Evolutionary conservation across 1,140 invertebrate species (phyloP), one percentile per base, ranked within the genome.

Genomic region (Bombus waltoni): DNA sequence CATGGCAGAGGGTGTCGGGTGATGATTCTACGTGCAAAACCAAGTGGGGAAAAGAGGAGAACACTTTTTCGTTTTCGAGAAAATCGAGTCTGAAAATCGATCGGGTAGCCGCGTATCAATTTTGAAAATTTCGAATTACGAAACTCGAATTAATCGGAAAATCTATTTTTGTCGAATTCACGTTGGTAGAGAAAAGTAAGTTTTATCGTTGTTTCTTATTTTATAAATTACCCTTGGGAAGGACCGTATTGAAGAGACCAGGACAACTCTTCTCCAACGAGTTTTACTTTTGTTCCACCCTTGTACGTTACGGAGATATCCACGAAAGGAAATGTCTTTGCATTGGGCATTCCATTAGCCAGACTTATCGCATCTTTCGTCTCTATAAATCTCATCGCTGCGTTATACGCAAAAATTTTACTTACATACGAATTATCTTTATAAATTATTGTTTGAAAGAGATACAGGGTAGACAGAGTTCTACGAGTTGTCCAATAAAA

Each of bases 321-420:
- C 89, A 96, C 94, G 90, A 97, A 97, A 0, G 97, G 97, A 93
- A 98, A 98, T 10, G 97, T 96, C 4, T 95, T 92, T 53, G 96
- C 95, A 90, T 98, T 98, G 25, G 97, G 97, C 95, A 97, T 96
- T 3, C 97, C 97, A 78, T 97, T 96, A 0, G 97, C 97, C n/a
- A 98, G 94, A 11, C 96, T 97, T 42, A 98, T 96, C 68, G 96
- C 94, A n/a, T 96, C 95, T 44, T 96, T 96, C 66, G 96, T 95
- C 57, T 96, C 95, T 72, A 95, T 93, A 87, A 96, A 96, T 38
- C 38, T 28, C 1, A 59, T 10, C 1, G 59, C 88, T 89, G 40
- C 9, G 53, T 44, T 2, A 22, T 18, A 76, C 6, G 2, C 28
- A 42, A 72, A 73, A 10, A 44, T 53, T 13, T 13, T 28, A 53